Evolutionary conservation across 2,888 invertebrate genomes (phyloP).

Genomic region (Lissocephala sabroskyi): DNA sequence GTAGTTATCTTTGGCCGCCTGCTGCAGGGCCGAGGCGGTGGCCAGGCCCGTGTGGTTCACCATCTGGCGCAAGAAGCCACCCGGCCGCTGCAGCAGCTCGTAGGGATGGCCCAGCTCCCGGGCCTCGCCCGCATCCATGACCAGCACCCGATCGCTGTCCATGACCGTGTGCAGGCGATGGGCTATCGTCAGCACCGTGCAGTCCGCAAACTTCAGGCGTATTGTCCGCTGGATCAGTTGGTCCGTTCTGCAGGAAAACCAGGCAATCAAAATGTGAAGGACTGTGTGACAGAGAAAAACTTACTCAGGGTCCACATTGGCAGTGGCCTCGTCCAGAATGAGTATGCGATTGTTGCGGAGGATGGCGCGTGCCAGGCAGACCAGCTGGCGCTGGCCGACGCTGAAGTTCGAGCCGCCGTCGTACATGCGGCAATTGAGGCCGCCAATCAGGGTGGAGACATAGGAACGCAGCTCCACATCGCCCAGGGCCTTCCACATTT

Average conservation of each 20-base stretch:
- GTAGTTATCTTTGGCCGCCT: conserved; percentile 75
- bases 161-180: conserved; percentile 93
- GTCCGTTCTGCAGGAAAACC: conserved; percentile 78
- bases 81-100: conserved; percentile 75
- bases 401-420: conserved; percentile 89
- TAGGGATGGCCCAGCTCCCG: conserved; percentile 86
- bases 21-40: conserved; percentile 75
- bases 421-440: conserved; percentile 78
- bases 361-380: conserved; percentile 90
- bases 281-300: conserved; percentile 41
- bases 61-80: conserved; percentile 78
- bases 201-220: conserved; percentile 82
- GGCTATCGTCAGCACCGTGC: conserved; percentile 92
- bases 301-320: conserved; percentile 90
- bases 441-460: conserved; percentile 77
- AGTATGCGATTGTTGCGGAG: conserved; percentile 85
- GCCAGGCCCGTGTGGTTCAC: conserved; percentile 80
- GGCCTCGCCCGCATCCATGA: conserved; percentile 83
- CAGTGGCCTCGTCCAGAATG: conserved; percentile 92
- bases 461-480: conserved; percentile 84
- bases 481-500: conserved; percentile 84
- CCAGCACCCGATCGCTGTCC: conserved; percentile 88
- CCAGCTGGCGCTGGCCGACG: conserved; percentile 89
- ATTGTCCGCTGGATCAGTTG: conserved; percentile 88
- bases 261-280: background rate